Evolutionary conservation across 1,140 invertebrate species (phyloP), one percentile per base, ranked within the genome.

Genomic region (Potamilus streckersoni): DNA sequence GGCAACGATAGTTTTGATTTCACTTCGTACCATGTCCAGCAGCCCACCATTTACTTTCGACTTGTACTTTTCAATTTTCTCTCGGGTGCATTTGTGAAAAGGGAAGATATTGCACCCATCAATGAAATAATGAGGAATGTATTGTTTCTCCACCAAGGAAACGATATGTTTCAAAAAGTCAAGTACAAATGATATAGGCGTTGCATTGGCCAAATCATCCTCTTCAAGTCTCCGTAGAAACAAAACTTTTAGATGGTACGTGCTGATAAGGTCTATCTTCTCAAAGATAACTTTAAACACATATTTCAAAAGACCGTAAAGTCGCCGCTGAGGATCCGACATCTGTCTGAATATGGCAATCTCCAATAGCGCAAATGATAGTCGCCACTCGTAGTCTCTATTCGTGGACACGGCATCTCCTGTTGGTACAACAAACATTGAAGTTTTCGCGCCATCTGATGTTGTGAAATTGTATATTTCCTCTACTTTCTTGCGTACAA

Each of bases 221-320:
- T 68, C 49, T 68, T 68, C 66, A 56, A 68, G 66, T 56, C 16
- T 56, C 23, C 66, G 1, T 56, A 68, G 49, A 68, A 68, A 68
- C 49, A 68, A 68, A 16, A 68, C 58, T 27, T 68, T 68, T 3
- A 68, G 6, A 56, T 68, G 66, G 19, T 68, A 68, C 57, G 66
- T 57, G 11, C 27, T 49, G 0, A 68, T 57, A 19, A 68, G 66
- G 3, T 56, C 55, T 12, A 56, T 13, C 0, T 68, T 23, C 15
- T 68, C 66, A 19, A 68, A 68, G 14, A 68, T 15, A 56, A n/a
- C 55, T 68, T 68, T 68, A 57, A 68, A 68, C 19, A 68, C 38
- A 23, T 68, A 68, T 68, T 68, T 68, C 2, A 56, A n/a, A n/a
- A 68, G 55, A 12, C 66, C 66, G 15, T 68, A 68, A 19, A 68